Conservation (phyloP, 2,113 vertebrate genomes). For the Gobiocypris rarus region DNA sequence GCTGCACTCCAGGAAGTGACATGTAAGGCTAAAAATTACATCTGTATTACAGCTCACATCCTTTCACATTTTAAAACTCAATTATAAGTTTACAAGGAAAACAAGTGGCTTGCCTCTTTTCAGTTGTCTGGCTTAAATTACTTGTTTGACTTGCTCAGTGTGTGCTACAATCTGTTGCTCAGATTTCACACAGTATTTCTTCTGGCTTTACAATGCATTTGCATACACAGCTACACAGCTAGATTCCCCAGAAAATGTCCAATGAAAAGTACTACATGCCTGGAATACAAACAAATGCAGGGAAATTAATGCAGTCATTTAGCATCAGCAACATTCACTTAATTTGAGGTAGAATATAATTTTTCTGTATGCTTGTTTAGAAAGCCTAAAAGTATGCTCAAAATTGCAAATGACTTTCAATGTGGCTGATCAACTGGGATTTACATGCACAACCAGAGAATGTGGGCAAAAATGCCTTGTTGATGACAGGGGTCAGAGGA, state of each 20-base stretch:
- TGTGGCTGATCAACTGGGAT: no score
- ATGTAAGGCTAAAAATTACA: background rate
- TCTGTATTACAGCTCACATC: background rate
- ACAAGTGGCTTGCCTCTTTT: background rate
- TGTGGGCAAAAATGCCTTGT: no score
- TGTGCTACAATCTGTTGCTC: background rate
- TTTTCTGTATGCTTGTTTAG: no score
- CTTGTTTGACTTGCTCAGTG: background rate
- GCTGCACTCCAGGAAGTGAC: background rate
- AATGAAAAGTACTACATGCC: background rate
- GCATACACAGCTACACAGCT: background rate
- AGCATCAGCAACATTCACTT: background rate
- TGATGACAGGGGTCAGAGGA: no score
- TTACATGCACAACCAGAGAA: no score
- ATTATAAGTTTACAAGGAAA: conserved; percentile 32
- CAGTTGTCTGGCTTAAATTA: conserved; percentile 15
- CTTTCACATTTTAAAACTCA: conserved; percentile 18
- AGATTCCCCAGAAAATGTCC: background rate
- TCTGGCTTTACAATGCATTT: background rate
- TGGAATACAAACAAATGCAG: background rate
- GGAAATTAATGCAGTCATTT: background rate
- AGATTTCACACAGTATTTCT: background rate
- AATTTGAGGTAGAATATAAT: no score
- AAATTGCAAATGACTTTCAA: no score
- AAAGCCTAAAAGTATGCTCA: no score